Evolutionary conservation across 37 sponge, comb jelly and placozoan genomes (phyloP).

Genomic region (Aplysina aerophoba): DNA sequence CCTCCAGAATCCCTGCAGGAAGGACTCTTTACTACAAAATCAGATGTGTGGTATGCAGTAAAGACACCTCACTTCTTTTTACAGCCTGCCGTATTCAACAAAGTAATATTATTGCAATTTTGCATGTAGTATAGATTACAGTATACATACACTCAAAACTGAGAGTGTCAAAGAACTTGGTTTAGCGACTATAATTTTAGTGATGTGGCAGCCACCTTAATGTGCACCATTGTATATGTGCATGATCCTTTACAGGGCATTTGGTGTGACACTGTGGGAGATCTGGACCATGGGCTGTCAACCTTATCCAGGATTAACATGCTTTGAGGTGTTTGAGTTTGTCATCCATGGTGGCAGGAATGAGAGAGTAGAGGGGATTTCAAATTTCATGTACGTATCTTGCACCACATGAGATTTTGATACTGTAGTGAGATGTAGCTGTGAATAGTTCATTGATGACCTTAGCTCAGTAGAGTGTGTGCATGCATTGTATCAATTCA

Average conservation of each 20-base stretch:
- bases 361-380: conserved; percentile 69
- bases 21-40: conserved; percentile 73
- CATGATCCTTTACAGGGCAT: conserved; percentile 55
- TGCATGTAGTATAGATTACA: no score
- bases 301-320: conserved; percentile 77
- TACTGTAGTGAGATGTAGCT: no score
- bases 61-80: background rate
- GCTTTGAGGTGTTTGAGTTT: conserved; percentile 79
- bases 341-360: conserved; percentile 75
- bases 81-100: no score
- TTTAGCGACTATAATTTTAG: background rate
- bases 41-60: conserved; percentile 72
- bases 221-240: background rate
- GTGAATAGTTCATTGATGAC: no score
- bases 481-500: no score
- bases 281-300: conserved; percentile 68
- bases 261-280: conserved; percentile 80
- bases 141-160: no score
- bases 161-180: no score
- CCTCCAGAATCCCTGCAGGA: conserved; percentile 79
- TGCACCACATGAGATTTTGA: no score
- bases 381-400: conserved; percentile 56
- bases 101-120: no score
- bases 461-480: no score
- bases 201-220: background rate